phyloP scores from a whole-genome alignment of 2,797 vertebrate species.

The Lycodopsis pacificus region DNA sequence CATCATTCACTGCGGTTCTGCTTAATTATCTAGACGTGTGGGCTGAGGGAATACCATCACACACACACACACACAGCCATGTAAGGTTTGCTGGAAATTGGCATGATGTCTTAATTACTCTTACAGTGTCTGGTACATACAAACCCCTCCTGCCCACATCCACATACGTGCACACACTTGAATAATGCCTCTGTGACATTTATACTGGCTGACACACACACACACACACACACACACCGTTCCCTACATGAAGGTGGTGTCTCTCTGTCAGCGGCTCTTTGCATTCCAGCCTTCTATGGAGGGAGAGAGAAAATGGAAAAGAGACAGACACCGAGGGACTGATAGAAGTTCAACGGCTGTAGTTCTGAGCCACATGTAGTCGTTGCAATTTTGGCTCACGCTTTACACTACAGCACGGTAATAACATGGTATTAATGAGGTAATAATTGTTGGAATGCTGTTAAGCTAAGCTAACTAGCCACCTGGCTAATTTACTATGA shows the following conservation, averaged over 20 bases:
- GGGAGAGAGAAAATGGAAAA: conserved; percentile 22
- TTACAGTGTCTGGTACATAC: conserved; percentile 35
- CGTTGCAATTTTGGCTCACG: background rate
- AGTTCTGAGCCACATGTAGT: background rate
- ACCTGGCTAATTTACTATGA: too few relatives aligned
- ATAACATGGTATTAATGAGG: background rate
- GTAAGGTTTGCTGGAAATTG: conserved; percentile 43
- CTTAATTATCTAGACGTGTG: conserved; percentile 43
- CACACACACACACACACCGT: conserved; percentile 15
- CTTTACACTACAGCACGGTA: background rate
- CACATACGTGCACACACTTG: conserved; percentile 9
- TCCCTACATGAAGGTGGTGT: conserved; percentile 37
- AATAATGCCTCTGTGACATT: conserved; percentile 50
- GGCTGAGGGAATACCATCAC: conserved; percentile 54
- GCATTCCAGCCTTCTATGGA: conserved; percentile 61
- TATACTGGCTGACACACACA: conserved; percentile 27
- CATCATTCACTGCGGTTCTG: conserved; percentile 25
- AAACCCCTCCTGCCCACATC: conserved; percentile 22
- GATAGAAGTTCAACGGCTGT: background rate
- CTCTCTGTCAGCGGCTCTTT: conserved; percentile 39
- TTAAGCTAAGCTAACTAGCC: too few relatives aligned
- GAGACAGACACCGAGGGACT: background rate
- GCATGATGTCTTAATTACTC: conserved; percentile 23
- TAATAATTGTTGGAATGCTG: too few relatives aligned
- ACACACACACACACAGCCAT: conserved; percentile 6